A percentile compares a stretch with the other conserved stretches of the same genome.
These are phyloP conservation scores for Heliconius eleuchia DNA, from an alignment of 1,140 invertebrate genomes.

Conservation along the genomic window DNA sequence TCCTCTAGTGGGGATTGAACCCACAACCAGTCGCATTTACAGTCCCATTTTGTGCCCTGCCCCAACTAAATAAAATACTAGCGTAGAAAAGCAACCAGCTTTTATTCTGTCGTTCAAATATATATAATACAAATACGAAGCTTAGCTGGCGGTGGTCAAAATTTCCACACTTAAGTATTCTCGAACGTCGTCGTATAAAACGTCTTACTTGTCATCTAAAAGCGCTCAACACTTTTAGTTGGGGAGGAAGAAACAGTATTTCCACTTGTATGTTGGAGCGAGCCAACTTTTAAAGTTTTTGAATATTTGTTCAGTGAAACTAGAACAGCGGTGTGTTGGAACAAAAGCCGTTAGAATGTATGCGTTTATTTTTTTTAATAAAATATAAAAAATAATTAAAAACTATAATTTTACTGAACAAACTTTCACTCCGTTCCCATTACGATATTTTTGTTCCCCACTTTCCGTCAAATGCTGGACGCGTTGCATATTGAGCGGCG, in stretches of 20 bases:
- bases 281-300: slow-evolving; percentile 11
- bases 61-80: neutral
- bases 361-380: neutral
- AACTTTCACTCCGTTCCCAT: too few species aligned
- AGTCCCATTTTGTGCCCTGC: too few species aligned
- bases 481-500: too few species aligned
- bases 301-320: slow-evolving; percentile 10
- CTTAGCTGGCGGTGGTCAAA: slow-evolving; percentile 11
- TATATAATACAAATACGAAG: neutral
- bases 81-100: neutral
- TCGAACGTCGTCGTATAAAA: slow-evolving; percentile 17
- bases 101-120: neutral
- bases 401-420: too few species aligned
- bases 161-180: slow-evolving; percentile 14
- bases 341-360: neutral
- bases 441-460: too few species aligned
- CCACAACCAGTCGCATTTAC: too few species aligned
- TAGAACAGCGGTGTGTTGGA: neutral
- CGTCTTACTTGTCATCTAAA: slow-evolving; percentile 24
- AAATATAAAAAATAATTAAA: too few species aligned
- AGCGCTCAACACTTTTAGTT: slow-evolving; percentile 18
- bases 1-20: too few species aligned
- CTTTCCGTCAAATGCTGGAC: too few species aligned
- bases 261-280: neutral
- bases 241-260: neutral